These are phyloP conservation scores for Falco naumanni DNA, from an alignment of 2,797 vertebrate species.

Conservation along the genomic window DNA sequence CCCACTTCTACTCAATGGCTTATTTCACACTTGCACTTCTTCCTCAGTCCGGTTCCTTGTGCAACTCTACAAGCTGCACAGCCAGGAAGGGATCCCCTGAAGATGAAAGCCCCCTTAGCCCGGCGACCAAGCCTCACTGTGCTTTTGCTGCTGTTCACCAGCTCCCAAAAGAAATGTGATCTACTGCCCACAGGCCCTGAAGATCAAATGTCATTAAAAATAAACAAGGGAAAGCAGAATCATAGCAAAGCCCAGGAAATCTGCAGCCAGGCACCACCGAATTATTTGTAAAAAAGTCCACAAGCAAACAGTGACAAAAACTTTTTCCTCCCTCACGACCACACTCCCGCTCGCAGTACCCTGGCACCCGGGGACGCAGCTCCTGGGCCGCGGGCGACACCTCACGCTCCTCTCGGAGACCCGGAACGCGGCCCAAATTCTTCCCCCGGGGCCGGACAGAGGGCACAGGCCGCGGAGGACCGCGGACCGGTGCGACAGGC, in stretches of 20 bases:
- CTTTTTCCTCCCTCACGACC: not conserved
- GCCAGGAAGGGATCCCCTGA: not conserved
- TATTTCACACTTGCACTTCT: not conserved
- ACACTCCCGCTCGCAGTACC: not conserved
- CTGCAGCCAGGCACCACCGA: not conserved
- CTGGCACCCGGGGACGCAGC: not conserved
- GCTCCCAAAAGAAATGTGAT: accelerated
- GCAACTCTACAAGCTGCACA: too few species aligned
- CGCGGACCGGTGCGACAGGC: too few species aligned
- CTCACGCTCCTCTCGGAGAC: not conserved
- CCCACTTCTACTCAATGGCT: not conserved
- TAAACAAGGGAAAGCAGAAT: not conserved
- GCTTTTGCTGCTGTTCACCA: too few species aligned
- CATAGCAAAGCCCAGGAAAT: accelerated
- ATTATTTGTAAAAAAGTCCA: not conserved
- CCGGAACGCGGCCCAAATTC: not conserved
- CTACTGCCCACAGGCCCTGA: not conserved
- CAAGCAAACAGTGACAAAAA: not conserved
- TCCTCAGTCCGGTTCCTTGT: not conserved
- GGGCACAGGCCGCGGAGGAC: not conserved
- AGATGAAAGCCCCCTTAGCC: accelerated
- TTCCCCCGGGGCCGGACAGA: not conserved
- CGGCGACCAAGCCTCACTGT: accelerated
- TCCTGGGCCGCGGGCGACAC: not conserved
- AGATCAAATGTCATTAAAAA: accelerated